These are phyloP conservation scores for Caenorhabditis becei DNA, from an alignment of 2,888 invertebrate species.

Conservation along the genomic window DNA sequence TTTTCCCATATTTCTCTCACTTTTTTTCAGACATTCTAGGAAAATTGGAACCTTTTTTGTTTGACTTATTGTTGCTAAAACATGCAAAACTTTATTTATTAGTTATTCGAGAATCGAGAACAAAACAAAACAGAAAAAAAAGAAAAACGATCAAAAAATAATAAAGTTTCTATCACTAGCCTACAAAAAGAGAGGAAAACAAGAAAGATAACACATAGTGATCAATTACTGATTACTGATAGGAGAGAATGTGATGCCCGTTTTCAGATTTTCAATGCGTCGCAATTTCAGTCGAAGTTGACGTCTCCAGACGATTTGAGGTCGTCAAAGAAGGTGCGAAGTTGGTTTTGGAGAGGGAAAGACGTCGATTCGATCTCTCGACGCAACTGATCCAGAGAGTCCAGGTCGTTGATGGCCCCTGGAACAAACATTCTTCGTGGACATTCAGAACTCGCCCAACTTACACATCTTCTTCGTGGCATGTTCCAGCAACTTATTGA, in stretches of 20 bases:
- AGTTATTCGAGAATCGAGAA: not conserved
- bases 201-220: constrained; percentile 23
- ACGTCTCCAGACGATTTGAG: constrained; percentile 23
- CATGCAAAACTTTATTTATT: constrained; percentile 1
- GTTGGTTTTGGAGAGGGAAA: constrained; percentile 55
- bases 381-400: constrained; percentile 33
- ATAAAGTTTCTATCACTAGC: constrained; percentile 35
- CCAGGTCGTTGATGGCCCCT: constrained; percentile 50
- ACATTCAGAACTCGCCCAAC: constrained; percentile 15
- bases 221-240: constrained; percentile 13
- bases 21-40: not conserved
- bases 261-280: constrained; percentile 21
- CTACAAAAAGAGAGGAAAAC: constrained; percentile 24
- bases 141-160: constrained; percentile 17
- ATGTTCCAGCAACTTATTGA: constrained; percentile 52
- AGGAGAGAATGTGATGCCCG: constrained; percentile 21
- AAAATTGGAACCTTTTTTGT: constrained; percentile 9
- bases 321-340: constrained; percentile 55
- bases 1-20: not conserved
- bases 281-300: constrained; percentile 36
- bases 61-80: not conserved
- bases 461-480: constrained; percentile 53
- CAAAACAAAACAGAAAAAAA: constrained; percentile 11
- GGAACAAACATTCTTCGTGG: constrained; percentile 5
- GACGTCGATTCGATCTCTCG: constrained; percentile 48